Base-by-base conservation (phyloP, 1,140 invertebrate species). In the Rhysida immarginata region DNA sequence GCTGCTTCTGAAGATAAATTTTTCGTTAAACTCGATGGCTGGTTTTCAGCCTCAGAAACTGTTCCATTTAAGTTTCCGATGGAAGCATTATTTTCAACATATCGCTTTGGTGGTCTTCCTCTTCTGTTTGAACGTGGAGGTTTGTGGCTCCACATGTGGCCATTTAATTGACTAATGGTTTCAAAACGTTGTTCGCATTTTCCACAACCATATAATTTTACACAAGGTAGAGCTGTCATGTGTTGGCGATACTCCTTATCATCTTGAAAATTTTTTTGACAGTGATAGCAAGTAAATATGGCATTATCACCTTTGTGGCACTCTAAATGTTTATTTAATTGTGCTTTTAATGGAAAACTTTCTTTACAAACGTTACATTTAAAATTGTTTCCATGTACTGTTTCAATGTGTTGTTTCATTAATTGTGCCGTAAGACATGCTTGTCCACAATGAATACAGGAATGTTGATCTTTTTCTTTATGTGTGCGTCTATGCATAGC, bases 191-290 rank as follows among this genome's bases (percentile, higher is more conserved):
- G 24, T 26, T 25, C 23, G 26, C 49, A 51, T 27, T 51, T 51
- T 26, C 49, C 49, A 51, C 49, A 51, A 8, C 49, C 49, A 26
- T 51, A 51, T 51, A 51, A 27, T 21, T 51, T 51, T 16, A 51
- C 49, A 51, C 49, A 51, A 14, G 49, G 49, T 3, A 51, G 26
- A 27, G 3, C 26, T 25, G 49, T 13, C 23, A 51, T 51, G 26
- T 51, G 49, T 14, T 3, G 5, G 5, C 20, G 13, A 26, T 51
- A 51, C 20, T 51, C 49, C 8, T 3, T 25, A 8, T 51, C 23
- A 26, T 11, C 26, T 11, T 27, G 24, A 27, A 51, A 51, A 13
- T 11, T 8, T 21, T 51, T 51, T 11, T 51, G 49, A 20, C 49
- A 51, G 26, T 51, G 49, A 27, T 25, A 27, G 26, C 49, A 51